These are phyloP conservation scores for Phasianus colchicus DNA, from an alignment of 2,113 vertebrate species.

Conservation along the genomic window DNA sequence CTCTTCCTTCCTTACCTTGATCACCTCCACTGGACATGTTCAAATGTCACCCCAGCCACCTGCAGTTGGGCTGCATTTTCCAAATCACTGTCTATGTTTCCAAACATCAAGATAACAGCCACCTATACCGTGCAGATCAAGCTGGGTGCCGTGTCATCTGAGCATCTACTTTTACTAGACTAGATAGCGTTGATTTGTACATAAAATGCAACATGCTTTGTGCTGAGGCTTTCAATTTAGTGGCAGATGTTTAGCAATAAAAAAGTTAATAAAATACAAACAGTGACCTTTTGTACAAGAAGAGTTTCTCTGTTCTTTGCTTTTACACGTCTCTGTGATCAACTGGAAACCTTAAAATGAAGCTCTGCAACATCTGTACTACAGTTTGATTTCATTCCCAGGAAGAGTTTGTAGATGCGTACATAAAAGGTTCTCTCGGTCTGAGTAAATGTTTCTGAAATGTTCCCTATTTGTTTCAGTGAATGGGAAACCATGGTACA, in stretches of 20 bases:
- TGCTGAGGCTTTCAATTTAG: background rate
- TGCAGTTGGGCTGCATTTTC: background rate
- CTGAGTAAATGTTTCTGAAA: background rate
- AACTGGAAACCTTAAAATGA: conserved; percentile 10
- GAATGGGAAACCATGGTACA: background rate
- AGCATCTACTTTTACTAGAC: background rate
- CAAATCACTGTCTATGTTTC: background rate
- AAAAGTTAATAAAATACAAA: conserved; percentile 44
- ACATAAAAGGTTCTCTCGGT: background rate
- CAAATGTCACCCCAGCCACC: background rate
- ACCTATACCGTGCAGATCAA: background rate
- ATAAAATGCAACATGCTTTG: background rate
- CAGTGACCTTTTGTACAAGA: conserved; percentile 29
- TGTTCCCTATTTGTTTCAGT: background rate
- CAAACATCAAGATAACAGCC: background rate
- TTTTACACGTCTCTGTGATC: background rate
- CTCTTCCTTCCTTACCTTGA: background rate
- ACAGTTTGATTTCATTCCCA: background rate
- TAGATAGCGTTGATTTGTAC: background rate
- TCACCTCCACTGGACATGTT: background rate
- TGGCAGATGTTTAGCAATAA: conserved; percentile 22
- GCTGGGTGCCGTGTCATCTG: background rate
- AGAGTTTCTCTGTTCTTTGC: background rate
- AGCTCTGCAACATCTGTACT: background rate
- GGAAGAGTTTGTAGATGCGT: background rate